A percentile compares a stretch with the other conserved stretches of the same genome.
Conservation (phyloP, 2,797 vertebrate species). For the Danio jaintianensis region DNA sequence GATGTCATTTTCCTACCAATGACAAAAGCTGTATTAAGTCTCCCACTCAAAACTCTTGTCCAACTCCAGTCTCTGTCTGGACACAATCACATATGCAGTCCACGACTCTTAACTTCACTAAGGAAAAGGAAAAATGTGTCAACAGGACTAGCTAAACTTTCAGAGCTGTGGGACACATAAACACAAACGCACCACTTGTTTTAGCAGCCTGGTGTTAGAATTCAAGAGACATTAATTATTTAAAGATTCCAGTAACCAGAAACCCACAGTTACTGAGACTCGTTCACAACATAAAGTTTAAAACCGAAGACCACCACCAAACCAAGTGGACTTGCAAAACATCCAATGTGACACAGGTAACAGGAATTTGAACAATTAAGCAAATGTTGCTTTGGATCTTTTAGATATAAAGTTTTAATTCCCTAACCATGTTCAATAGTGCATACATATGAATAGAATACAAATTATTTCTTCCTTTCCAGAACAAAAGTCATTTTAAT, state of each 20-base stretch:
- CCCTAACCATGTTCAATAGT: neutral
- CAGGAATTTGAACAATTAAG: neutral
- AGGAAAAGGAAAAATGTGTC: slow-evolving; percentile 5
- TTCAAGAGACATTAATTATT: slow-evolving; percentile 81
- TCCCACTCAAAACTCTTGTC: neutral
- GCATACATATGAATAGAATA: neutral
- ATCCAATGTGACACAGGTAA: neutral
- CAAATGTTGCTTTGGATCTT: neutral
- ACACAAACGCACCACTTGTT: slow-evolving; percentile 24
- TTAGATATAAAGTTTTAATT: slow-evolving; percentile 1
- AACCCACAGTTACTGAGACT: slow-evolving; percentile 72
- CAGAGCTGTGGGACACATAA: slow-evolving; percentile 3
- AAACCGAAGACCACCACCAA: slow-evolving; percentile 43
- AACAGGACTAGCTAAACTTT: slow-evolving; percentile 1
- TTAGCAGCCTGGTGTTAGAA: slow-evolving; percentile 76
- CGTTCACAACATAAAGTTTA: slow-evolving; percentile 69
- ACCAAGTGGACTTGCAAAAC: slow-evolving; percentile 9
- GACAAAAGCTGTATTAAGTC: slow-evolving; percentile 55
- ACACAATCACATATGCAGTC: slow-evolving; percentile 25
- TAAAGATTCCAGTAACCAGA: slow-evolving; percentile 78
- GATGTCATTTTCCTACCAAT: slow-evolving; percentile 67
- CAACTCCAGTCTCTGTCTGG: slow-evolving; percentile 40
- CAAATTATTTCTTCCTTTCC: neutral
- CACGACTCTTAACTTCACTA: neutral
- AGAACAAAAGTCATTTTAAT: neutral